Percentiles rank a stretch among this genome's conserved stretches.
Conservation (phyloP, 2,113 vertebrate genomes). For the Ochotona princeps region DNA sequence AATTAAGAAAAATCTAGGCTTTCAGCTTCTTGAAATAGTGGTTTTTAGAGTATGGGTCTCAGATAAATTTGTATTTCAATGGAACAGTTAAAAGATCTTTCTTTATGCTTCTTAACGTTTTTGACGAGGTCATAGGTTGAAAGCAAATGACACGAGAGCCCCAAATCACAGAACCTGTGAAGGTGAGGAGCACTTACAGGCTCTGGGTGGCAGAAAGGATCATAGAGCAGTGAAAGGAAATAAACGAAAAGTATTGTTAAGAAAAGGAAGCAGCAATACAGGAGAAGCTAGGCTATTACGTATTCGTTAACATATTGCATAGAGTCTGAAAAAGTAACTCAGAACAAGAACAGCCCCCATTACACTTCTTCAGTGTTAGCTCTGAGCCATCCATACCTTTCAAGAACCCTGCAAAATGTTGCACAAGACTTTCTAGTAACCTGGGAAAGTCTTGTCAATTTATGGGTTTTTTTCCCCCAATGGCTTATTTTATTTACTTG, state of each 20-base stretch:
- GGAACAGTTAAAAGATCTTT: conserved; percentile 6
- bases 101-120: conserved; percentile 35
- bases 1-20: conserved; percentile 49
- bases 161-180: conserved; percentile 25
- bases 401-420: not conserved
- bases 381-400: not conserved
- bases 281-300: conserved; percentile 1
- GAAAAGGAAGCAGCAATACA: conserved; percentile 14
- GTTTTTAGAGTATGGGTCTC: conserved; percentile 44
- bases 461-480: too few species aligned
- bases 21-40: conserved; percentile 44
- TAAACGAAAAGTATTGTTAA: conserved; percentile 45
- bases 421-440: not conserved
- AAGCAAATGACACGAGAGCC: conserved; percentile 52
- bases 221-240: conserved; percentile 38
- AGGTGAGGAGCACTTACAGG: conserved; percentile 36
- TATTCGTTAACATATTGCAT: not conserved
- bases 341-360: not conserved
- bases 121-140: conserved; percentile 60
- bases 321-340: conserved; percentile 8
- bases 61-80: conserved; percentile 51
- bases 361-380: not conserved
- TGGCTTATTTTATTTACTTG: too few species aligned
- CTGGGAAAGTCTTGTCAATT: not conserved
- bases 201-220: conserved; percentile 58